Percentiles rank a stretch among this genome's conserved stretches.
Evolutionary conservation across 2,888 invertebrate genomes (phyloP).

Genomic region (Thecocarcelia acutangulata): DNA sequence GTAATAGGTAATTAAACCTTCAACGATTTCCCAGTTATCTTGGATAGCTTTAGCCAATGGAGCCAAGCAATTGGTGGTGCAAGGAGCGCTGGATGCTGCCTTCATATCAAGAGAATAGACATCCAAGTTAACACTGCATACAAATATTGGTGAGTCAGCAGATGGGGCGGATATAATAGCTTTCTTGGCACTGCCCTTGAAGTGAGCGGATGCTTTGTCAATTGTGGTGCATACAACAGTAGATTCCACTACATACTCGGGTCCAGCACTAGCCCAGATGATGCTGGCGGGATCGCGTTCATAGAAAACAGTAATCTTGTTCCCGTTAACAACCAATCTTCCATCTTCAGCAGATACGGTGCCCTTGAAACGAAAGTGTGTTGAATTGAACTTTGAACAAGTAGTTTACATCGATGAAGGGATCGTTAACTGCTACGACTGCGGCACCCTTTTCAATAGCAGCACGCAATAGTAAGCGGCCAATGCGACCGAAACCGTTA

Average conservation of each 20-base stretch:
- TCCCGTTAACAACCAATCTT: conserved; percentile 92
- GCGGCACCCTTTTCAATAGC: conserved; percentile 87
- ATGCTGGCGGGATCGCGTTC: conserved; percentile 79
- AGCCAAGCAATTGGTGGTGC: conserved; percentile 99
- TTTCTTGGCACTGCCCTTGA: conserved; percentile 97
- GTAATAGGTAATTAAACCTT: conserved; percentile 98
- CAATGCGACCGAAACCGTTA: conserved; percentile 99
- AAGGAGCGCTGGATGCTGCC: conserved; percentile 97
- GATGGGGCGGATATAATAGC: conserved; percentile 99
- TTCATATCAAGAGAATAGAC: conserved; percentile 92
- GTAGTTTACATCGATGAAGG: conserved; percentile 98
- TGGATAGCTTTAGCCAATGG: conserved; percentile 97
- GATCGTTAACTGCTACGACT: conserved; percentile 98
- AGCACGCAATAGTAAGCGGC: conserved; percentile 84
- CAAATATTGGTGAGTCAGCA: conserved; percentile 99
- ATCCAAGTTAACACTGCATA: conserved; percentile 97
- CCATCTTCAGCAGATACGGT: conserved; percentile 90
- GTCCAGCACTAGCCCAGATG: conserved; percentile 86
- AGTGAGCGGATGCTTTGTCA: conserved; percentile 95
- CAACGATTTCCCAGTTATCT: conserved; percentile 97
- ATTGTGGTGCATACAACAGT: conserved; percentile 99
- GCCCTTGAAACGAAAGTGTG: conserved; percentile 98
- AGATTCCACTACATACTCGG: conserved; percentile 98
- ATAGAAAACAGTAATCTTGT: conserved; percentile 86
- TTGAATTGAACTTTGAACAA: conserved; percentile 99